phyloP scores from a whole-genome alignment of 2,888 invertebrate species.

The Andrena hattorfiana region DNA sequence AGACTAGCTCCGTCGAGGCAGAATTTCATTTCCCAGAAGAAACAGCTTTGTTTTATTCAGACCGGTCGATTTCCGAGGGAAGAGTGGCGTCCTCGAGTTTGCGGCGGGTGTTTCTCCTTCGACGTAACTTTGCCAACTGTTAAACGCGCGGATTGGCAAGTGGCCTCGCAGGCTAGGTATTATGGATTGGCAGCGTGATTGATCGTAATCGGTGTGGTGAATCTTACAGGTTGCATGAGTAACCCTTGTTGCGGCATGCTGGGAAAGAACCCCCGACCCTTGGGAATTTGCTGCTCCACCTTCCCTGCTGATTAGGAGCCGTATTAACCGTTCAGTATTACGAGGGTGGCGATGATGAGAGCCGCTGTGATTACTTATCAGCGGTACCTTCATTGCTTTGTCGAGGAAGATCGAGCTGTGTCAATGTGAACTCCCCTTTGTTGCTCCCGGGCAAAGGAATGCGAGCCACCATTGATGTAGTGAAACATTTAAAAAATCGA shows the following conservation, averaged over 20 bases:
- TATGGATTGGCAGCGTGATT: not conserved
- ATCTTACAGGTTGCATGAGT: slow-evolving; percentile 45
- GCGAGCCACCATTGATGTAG: not conserved
- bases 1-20: not conserved
- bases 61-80: not conserved
- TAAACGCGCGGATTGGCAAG: not conserved
- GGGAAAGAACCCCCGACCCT: not conserved
- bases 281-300: slow-evolving; percentile 18
- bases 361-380: not conserved
- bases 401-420: not conserved
- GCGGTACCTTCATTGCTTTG: not conserved
- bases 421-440: not conserved
- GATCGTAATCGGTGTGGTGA: slow-evolving; percentile 2
- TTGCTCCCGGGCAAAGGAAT: not conserved
- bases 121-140: not conserved
- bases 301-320: slow-evolving; percentile 3
- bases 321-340: slow-evolving; percentile 25
- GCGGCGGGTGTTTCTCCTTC: not conserved
- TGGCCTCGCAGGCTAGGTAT: not conserved
- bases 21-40: slow-evolving; percentile 38
- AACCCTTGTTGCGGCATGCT: not conserved
- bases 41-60: slow-evolving; percentile 37
- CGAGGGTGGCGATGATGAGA: not conserved
- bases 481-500: slow-evolving; percentile 3
- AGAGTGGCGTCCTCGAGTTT: not conserved